Percentiles rank a stretch among this genome's conserved stretches.
Evolutionary conservation across 2,888 invertebrate species (phyloP).

Genomic region (Nemurella pictetii): DNA sequence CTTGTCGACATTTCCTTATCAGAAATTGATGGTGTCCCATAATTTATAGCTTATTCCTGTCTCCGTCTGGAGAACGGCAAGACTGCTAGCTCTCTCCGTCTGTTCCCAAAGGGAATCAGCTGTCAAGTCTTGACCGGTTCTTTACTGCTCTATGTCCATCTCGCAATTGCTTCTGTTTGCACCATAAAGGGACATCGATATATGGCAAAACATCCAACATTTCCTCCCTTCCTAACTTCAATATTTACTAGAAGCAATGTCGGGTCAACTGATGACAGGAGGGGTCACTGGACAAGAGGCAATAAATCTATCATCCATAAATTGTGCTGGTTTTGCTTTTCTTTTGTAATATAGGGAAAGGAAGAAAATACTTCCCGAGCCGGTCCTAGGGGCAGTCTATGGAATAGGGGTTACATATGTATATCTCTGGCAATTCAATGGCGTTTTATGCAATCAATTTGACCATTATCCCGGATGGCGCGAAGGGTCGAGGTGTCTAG

Average conservation of each 20-base stretch:
- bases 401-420: constrained; percentile 32
- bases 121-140: constrained; percentile 20
- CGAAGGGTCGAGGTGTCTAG: constrained; percentile 19
- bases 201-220: constrained; percentile 30
- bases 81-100: constrained; percentile 4
- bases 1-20: constrained; percentile 30
- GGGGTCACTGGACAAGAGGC: constrained; percentile 35
- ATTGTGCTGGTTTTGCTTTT: constrained; percentile 30
- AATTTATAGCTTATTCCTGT: not conserved
- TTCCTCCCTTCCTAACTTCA: constrained; percentile 31
- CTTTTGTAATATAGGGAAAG: not conserved
- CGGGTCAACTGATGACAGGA: constrained; percentile 35
- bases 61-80: not conserved
- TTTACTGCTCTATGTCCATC: constrained; percentile 27
- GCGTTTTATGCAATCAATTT: constrained; percentile 42
- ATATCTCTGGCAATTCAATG: constrained; percentile 31
- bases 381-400: not conserved
- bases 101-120: constrained; percentile 27
- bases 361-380: constrained; percentile 14
- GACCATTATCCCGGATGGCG: constrained; percentile 34
- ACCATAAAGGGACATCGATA: constrained; percentile 35
- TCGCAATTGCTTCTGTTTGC: constrained; percentile 28
- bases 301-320: constrained; percentile 36
- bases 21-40: constrained; percentile 28
- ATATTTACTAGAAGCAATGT: constrained; percentile 32